Evolutionary conservation across 2,113 vertebrate genomes (phyloP).

Genomic region (Pelusios castaneus): DNA sequence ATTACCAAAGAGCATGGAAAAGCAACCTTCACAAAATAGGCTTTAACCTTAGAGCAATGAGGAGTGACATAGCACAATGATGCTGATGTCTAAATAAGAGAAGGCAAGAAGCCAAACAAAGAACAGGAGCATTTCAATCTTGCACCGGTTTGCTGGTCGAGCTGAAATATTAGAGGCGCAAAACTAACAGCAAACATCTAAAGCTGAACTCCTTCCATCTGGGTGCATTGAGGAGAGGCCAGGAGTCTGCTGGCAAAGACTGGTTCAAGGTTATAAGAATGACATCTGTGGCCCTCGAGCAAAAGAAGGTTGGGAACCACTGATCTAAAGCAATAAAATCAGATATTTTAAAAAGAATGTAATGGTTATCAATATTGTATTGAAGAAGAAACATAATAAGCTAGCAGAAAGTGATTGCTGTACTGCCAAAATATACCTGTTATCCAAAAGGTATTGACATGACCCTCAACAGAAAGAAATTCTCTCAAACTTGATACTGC

Average conservation of each 20-base stretch:
- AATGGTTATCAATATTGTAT: neutral
- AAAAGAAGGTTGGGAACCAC: no score
- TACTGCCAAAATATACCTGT: neutral
- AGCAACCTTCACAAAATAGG: constrained; percentile 64
- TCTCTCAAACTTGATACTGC: neutral
- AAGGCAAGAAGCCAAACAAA: constrained; percentile 30
- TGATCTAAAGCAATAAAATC: neutral
- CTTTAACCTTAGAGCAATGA: constrained; percentile 65
- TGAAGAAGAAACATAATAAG: neutral
- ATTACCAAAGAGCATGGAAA: constrained; percentile 60
- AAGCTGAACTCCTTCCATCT: neutral
- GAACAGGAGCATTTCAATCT: constrained; percentile 7
- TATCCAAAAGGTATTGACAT: neutral
- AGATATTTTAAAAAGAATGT: constrained; percentile 14
- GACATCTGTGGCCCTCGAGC: no score
- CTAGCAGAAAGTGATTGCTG: neutral
- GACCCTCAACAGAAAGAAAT: neutral
- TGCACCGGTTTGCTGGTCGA: neutral
- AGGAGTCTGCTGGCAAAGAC: no score
- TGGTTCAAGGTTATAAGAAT: no score
- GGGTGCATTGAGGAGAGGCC: no score
- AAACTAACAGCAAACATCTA: neutral
- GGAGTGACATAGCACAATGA: constrained; percentile 34
- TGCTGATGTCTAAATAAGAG: constrained; percentile 65
- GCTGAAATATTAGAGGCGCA: constrained; percentile 21